Conservation (phyloP, 2,888 invertebrate species). For the Campoletis raptor region DNA sequence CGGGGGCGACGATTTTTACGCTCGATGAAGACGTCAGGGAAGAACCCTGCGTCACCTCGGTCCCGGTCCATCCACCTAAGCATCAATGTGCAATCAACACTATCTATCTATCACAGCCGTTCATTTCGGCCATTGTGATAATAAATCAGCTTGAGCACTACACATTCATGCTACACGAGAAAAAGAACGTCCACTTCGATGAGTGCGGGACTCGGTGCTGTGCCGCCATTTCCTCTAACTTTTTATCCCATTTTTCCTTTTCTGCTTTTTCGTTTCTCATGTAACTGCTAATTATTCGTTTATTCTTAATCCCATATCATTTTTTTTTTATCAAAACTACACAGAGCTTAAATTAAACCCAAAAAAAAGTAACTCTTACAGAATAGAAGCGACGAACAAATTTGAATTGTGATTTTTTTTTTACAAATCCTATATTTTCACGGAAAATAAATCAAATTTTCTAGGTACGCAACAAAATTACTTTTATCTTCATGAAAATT, state of each 20-base stretch:
- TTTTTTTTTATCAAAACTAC: too few relatives aligned
- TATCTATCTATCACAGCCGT: conserved; percentile 85
- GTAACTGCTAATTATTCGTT: background rate
- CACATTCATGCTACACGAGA: conserved; percentile 84
- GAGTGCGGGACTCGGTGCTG: conserved; percentile 56
- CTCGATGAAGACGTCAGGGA: conserved; percentile 63
- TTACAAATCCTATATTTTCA: too few relatives aligned
- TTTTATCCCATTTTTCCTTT: background rate
- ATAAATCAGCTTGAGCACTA: conserved; percentile 85
- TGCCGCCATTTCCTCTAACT: conserved; percentile 28
- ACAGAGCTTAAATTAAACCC: too few relatives aligned
- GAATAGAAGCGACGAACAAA: too few relatives aligned
- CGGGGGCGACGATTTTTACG: conserved; percentile 17
- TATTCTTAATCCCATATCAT: too few relatives aligned
- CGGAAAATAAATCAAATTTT: too few relatives aligned
- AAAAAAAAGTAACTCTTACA: too few relatives aligned
- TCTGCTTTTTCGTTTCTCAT: background rate
- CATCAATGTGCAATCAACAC: conserved; percentile 85
- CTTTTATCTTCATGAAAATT: too few relatives aligned
- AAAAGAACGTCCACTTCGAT: conserved; percentile 75
- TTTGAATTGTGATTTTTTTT: too few relatives aligned
- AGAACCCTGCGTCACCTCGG: conserved; percentile 72
- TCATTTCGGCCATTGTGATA: conserved; percentile 81
- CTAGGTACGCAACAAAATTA: too few relatives aligned
- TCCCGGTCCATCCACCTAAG: conserved; percentile 81